A percentile compares a stretch with the other conserved stretches of the same genome.
These are phyloP conservation scores for Ormyrus labotus DNA, from an alignment of 2,888 invertebrate species.

Conservation along the genomic window DNA sequence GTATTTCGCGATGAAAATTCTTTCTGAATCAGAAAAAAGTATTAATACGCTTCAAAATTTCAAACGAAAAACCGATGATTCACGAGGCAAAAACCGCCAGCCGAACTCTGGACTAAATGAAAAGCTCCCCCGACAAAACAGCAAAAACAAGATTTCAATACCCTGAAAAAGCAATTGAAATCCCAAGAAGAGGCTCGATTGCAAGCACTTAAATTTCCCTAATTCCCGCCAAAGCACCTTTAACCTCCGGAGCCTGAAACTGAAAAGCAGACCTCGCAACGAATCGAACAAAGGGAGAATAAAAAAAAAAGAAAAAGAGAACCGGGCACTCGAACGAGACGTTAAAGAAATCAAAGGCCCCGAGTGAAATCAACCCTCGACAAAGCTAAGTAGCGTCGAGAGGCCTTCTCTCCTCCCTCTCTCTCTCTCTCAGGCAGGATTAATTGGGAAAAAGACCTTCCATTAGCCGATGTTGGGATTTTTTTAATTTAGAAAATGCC, in stretches of 20 bases:
- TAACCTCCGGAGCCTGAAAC: not conserved
- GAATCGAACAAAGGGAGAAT: too few species aligned
- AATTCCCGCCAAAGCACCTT: constrained; percentile 12
- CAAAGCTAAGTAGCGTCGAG: not conserved
- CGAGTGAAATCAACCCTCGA: not conserved
- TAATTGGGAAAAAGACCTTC: not conserved
- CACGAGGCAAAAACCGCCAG: too few species aligned
- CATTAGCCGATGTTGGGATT: not conserved
- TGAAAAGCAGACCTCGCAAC: too few species aligned
- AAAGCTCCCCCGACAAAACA: too few species aligned
- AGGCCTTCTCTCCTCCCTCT: not conserved
- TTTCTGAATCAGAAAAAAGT: too few species aligned
- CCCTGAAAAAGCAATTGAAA: not conserved
- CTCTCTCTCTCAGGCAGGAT: not conserved
- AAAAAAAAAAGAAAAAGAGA: not conserved
- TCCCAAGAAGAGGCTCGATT: not conserved
- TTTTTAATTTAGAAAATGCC: constrained; percentile 23
- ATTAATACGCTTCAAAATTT: too few species aligned
- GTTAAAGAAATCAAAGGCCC: not conserved
- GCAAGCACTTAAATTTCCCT: constrained; percentile 19
- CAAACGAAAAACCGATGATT: too few species aligned
- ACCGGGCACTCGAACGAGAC: not conserved
- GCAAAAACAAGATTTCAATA: not conserved
- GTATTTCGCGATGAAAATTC: too few species aligned
- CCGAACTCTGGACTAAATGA: too few species aligned